Percentiles rank a stretch among this genome's conserved stretches.
Conservation (phyloP, 2,888 invertebrate genomes). For the Cantharis rufa region DNA sequence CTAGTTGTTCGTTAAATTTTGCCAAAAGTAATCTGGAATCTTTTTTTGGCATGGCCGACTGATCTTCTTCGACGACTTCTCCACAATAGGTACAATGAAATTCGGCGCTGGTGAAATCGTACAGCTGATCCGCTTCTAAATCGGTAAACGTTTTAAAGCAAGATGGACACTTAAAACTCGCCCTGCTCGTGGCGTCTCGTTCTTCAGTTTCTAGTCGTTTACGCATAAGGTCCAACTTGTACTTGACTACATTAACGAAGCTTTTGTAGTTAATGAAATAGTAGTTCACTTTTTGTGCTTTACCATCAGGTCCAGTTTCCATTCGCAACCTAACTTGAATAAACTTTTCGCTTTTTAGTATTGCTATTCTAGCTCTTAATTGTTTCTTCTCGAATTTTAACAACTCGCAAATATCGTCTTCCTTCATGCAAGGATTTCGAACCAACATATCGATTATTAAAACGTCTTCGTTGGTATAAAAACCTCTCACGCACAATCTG, state of each 20-base stretch:
- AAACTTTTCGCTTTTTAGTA: constrained; percentile 89
- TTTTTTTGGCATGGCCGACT: constrained; percentile 89
- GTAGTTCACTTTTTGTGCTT: constrained; percentile 94
- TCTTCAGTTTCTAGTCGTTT: constrained; percentile 95
- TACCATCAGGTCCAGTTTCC: constrained; percentile 94
- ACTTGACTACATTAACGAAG: constrained; percentile 97
- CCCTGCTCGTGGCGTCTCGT: constrained; percentile 90
- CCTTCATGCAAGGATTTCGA: constrained; percentile 92
- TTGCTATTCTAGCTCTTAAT: constrained; percentile 83
- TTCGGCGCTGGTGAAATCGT: constrained; percentile 81
- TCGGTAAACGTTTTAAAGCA: constrained; percentile 95
- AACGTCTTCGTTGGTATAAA: constrained; percentile 92
- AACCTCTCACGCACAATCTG: constrained; percentile 87
- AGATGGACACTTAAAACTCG: constrained; percentile 91
- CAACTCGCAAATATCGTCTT: constrained; percentile 87
- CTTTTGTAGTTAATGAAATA: constrained; percentile 97
- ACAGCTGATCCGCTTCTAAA: constrained; percentile 89
- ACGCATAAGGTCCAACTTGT: constrained; percentile 94
- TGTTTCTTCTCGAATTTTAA: constrained; percentile 93
- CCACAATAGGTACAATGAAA: constrained; percentile 90
- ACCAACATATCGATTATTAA: constrained; percentile 95
- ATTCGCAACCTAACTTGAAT: constrained; percentile 89
- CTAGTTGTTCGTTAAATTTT: constrained; percentile 92
- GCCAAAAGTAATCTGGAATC: constrained; percentile 89
- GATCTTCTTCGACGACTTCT: constrained; percentile 91